Conservation (phyloP, 2,888 invertebrate genomes). For the Dicyrtomina minuta region DNA sequence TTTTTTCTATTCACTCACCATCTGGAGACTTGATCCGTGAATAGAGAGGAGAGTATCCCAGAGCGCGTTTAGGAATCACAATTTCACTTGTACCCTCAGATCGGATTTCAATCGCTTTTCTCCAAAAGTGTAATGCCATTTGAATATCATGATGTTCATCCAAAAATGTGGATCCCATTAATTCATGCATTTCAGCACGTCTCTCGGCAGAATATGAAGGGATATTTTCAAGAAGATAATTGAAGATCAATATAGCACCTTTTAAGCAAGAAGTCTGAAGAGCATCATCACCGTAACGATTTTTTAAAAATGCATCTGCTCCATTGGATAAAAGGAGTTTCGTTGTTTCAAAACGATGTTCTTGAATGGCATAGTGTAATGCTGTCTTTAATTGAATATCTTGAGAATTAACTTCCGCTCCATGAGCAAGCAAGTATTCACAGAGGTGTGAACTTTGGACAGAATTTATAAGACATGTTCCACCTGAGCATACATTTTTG, state of each 20-base stretch:
- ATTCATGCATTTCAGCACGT: conserved; percentile 81
- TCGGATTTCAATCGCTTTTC: conserved; percentile 71
- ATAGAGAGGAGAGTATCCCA: conserved; percentile 49
- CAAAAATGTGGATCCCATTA: conserved; percentile 83
- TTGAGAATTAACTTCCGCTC: conserved; percentile 79
- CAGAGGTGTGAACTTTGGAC: conserved; percentile 83
- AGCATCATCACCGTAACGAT: conserved; percentile 84
- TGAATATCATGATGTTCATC: conserved; percentile 59
- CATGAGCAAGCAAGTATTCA: conserved; percentile 72
- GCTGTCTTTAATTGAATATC: conserved; percentile 90
- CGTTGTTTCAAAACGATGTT: conserved; percentile 74
- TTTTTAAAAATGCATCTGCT: conserved; percentile 74
- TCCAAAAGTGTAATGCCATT: conserved; percentile 69
- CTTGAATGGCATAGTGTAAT: conserved; percentile 87
- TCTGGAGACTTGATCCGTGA: conserved; percentile 40
- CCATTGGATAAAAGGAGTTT: conserved; percentile 75
- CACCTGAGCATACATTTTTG: conserved; percentile 61
- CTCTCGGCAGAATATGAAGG: conserved; percentile 66
- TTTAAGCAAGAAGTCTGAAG: conserved; percentile 82
- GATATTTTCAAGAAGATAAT: conserved; percentile 66
- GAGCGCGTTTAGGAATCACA: conserved; percentile 45
- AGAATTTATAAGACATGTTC: conserved; percentile 89
- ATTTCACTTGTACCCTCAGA: conserved; percentile 54
- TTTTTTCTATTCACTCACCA: too few species aligned
- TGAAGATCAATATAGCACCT: conserved; percentile 68